Evolutionary conservation across 2,113 vertebrate genomes (phyloP), one percentile per base, ranked within the genome.

Genomic region (Lepus europaeus): DNA sequence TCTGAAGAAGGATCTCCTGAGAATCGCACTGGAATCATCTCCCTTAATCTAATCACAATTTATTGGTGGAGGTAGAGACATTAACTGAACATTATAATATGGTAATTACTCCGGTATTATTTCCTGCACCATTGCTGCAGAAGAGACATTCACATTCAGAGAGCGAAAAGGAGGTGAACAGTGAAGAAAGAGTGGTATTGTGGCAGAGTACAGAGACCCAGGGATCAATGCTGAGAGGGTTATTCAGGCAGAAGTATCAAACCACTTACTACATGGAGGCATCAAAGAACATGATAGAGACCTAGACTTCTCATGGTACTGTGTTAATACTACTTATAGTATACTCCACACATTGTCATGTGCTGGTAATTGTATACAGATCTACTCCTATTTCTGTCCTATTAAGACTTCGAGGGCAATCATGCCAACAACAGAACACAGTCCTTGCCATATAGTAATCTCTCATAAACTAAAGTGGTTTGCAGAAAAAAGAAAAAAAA

Each of bases 1-100:
- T 87, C 73, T 68, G 16, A 91, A 49, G 39, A 79, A 92, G 63
- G 45, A 14, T 0, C 16, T 86, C 49, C 59, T 10, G 13, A 3
- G 22, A 87, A 82, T 64, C 73, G 3, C 9, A 31, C 51, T 7
- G 1, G 16, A 6, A 1, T 39, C 69, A 5, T 74, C 19, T 84
- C 12, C 29, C n/a, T 77, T 17, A 51, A 17, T 74, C 88, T 5
- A 31, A 70, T 25, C 72, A 39, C 64, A 19, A 51, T 56, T 85
- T 93, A 93, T 70, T 88, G 20, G 14, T 80, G 5, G 36, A 88
- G 63, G 25, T 16, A 95, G 64, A 81, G 77, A 91, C 73, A 36
- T 92, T 36, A 61, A 66, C 14, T 51, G 31, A 74, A 82, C 29
- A 39, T 68, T 78, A 77, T 5, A 56, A n/a, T 4, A 27, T 2